Conservation (phyloP, 2,113 vertebrate species). For the Zootoca vivipara region DNA sequence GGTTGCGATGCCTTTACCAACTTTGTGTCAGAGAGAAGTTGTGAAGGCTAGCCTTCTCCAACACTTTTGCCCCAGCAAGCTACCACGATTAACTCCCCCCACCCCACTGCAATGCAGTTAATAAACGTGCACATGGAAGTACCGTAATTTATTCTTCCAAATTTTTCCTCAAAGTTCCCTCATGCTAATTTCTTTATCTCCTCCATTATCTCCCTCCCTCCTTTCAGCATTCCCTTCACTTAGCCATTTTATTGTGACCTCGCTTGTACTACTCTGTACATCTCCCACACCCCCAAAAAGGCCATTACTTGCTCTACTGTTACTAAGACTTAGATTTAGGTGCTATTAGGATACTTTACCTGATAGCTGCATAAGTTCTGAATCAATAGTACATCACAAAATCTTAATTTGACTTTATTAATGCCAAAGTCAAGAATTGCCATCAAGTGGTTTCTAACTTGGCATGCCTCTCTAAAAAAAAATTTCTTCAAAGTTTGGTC, state of each 20-base stretch:
- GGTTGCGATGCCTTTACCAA: background rate
- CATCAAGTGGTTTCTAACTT: background rate
- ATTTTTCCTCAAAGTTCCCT: background rate
- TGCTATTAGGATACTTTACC: background rate
- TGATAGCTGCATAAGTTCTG: background rate
- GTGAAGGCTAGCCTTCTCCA: background rate
- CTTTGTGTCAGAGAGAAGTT: no score
- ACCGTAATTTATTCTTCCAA: background rate
- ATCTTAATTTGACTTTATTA: background rate
- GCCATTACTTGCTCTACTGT: background rate
- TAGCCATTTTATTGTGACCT: background rate
- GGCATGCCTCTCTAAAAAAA: background rate
- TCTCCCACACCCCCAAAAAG: no score
- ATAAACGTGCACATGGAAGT: background rate
- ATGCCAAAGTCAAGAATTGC: background rate
- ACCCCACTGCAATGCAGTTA: background rate
- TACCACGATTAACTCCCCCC: no score
- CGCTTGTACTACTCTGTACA: no score
- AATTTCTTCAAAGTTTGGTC: background rate
- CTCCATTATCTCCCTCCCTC: background rate
- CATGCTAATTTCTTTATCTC: no score
- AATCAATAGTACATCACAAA: background rate
- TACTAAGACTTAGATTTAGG: background rate
- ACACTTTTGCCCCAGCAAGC: background rate
- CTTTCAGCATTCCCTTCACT: background rate